Evolutionary conservation across 2,113 vertebrate species (phyloP).

Genomic region (human): DNA sequence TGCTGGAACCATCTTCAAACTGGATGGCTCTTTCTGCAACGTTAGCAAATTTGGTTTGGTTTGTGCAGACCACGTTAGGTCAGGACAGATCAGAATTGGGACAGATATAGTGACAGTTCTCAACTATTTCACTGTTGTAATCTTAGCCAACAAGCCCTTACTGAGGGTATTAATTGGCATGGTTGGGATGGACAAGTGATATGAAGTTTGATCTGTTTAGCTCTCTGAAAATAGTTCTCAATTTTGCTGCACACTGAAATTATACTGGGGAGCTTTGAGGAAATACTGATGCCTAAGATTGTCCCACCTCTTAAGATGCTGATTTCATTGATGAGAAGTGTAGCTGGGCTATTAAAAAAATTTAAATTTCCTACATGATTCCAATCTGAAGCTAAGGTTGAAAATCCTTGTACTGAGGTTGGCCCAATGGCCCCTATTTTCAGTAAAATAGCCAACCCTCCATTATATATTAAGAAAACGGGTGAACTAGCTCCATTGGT

Average conservation of each 20-base stretch:
- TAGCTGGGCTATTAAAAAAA: background rate
- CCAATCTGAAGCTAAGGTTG: background rate
- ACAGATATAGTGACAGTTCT: background rate
- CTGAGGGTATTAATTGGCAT: background rate
- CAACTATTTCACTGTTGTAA: background rate
- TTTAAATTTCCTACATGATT: background rate
- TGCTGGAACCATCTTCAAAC: background rate
- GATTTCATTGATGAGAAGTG: background rate
- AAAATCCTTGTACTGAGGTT: background rate
- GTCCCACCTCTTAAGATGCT: background rate
- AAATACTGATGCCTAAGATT: background rate
- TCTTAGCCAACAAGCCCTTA: background rate
- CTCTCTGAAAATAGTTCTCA: background rate
- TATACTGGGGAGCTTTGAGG: background rate
- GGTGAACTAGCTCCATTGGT: background rate
- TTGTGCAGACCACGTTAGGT: background rate
- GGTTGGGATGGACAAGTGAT: too few relatives aligned
- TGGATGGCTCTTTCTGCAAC: background rate
- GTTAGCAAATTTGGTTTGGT: background rate
- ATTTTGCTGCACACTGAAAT: background rate
- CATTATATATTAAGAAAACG: background rate
- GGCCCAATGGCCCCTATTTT: background rate
- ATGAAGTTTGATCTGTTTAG: background rate
- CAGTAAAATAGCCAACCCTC: background rate
- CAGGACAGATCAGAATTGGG: background rate